Base-by-base conservation (phyloP, 2,888 invertebrate species). In the Cylindroiulus punctatus region DNA sequence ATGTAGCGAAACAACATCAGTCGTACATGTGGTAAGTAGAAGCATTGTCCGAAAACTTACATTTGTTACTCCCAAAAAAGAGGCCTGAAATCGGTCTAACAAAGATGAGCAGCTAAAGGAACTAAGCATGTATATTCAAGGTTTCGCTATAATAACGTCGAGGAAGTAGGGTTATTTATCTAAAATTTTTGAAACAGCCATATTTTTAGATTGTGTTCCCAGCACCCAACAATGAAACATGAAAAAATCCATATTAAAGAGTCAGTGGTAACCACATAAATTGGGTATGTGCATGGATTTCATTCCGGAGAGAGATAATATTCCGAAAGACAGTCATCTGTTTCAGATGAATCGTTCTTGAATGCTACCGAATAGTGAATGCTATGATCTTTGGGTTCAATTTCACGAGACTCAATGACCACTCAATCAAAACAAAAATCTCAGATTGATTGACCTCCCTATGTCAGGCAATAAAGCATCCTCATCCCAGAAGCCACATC, bases 131-230 rank as follows among this genome's bases (percentile, higher is more conserved):
- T 1, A 65, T 12, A 65, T 76, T 76, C 76, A 76, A 76, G 76
- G 76, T 76, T 76, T 76, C 76, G 76, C 76, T 76, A 10, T 76
- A 76, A 76, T 76, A 76, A 30, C 30, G 76, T 32, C 17, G 76
- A 76, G 76, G 76, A 76, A 76, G 76, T 76, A 76, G 30, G 76
- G 30, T 76, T 17, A 76, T 76, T 44, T 76, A 76, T 76, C 76
- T 17, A 30, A 76, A 76, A 76, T 26, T 76, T 26, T 17, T 76
- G 5, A 76, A 76, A 30, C 17, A 30, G 12, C 76, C 26, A 30
- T 14, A 76, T 76, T 76, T 76, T 26, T 36, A 36, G 36, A 5
- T 44, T 76, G 52, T 44, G 52, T 52, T 52, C 52, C n/a, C 52
- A 52, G 5, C 52, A 30, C 26, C 5, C 19, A 52, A 76, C 26